Base-by-base conservation (phyloP, 2,113 vertebrate genomes). In the Stercorarius parasiticus region DNA sequence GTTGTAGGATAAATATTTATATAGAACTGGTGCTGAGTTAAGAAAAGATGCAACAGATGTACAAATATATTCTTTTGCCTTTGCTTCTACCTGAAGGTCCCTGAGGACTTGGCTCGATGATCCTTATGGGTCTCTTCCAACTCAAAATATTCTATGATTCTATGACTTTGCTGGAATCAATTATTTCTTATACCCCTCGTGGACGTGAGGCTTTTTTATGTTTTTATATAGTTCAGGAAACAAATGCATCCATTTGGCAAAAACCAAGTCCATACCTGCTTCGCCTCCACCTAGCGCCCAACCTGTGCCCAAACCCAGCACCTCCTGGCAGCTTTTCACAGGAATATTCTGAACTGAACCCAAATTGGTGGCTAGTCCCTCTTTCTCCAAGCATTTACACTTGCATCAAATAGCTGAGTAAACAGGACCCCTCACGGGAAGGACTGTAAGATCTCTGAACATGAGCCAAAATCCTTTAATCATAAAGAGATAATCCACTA, bases 391-490 rank as follows among this genome's bases (percentile, higher is more conserved):
- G 45, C 52, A 76, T 85, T 94, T 94, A 79, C 43, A 29, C 61
- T 80, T 74, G 32, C 53, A 95, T 72, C 38, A 83, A 23, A 50
- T 45, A 70, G 58, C 67, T 92, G 79, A 90, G 67, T 69, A 86
- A 96, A 92, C n/a, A 86, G 71, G 66, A 82, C 82, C 45, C 53
- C 82, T 86, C 62, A 34, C n/a, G 67, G 79, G 90, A 91, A 92
- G 66, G 45, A 45, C 52, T 92, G 71, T 59, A 88, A 45, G 53
- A 73, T 90, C 79, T 83, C 74, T 96, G 95, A 93, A 92, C 26
- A 42, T 12, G 30, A 95, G 79, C 90, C 90, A 95, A 95, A 96
- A 90, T 82, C 79, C 49, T 92, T 94, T 95, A 85, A 95, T 97
- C 82, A 55, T 94, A 90, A 96, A 77, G 85, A 86, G 90, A 92